These are phyloP conservation scores for Phortica magna DNA, from an alignment of 2,888 invertebrate species.

Conservation along the genomic window DNA sequence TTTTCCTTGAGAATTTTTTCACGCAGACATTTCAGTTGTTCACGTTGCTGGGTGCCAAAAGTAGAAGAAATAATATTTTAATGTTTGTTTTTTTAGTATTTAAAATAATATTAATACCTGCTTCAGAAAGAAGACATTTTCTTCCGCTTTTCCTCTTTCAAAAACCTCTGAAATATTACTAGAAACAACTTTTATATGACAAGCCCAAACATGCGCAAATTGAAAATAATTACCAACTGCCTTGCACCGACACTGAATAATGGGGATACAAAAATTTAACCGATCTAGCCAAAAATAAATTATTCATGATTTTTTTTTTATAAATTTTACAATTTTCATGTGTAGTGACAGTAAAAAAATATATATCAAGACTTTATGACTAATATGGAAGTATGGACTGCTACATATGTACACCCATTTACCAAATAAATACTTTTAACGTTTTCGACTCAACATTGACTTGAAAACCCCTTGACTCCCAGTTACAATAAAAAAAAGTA, in stretches of 20 bases:
- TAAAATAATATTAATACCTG: conserved; percentile 39
- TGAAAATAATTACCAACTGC: background rate
- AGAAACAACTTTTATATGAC: background rate
- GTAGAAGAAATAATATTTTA: background rate
- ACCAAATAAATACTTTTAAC: no score
- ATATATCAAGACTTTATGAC: no score
- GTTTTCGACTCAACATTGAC: no score
- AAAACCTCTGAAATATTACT: conserved; percentile 25
- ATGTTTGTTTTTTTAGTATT: background rate
- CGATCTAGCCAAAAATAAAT: no score
- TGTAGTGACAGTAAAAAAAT: no score
- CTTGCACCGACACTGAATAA: background rate
- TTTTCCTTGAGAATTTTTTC: conserved; percentile 47
- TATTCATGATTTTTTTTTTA: no score
- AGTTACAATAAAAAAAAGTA: background rate
- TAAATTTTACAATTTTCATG: no score
- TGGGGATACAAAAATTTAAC: no score
- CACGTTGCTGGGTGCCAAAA: conserved; percentile 49
- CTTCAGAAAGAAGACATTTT: conserved; percentile 55
- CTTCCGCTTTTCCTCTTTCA: conserved; percentile 52
- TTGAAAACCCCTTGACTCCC: no score
- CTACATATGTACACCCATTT: no score
- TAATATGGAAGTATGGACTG: no score
- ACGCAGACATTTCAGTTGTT: conserved; percentile 54
- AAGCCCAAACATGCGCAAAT: background rate